phyloP scores from a whole-genome alignment of 2,888 invertebrate genomes.

The Tenthredo distinguenda region DNA sequence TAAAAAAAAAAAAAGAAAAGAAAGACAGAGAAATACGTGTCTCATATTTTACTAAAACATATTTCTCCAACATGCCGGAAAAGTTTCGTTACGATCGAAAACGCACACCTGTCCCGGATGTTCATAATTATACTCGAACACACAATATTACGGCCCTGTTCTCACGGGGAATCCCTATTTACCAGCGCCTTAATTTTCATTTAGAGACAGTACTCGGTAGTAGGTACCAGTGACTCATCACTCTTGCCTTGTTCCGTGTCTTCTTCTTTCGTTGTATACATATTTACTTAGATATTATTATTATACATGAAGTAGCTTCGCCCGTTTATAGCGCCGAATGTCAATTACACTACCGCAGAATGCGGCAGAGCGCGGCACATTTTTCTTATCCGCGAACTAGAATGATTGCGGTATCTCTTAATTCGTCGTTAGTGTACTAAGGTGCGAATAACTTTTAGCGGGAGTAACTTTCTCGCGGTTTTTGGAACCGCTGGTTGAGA shows the following conservation, averaged over 20 bases:
- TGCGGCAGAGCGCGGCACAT: background rate
- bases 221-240: background rate
- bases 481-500: background rate
- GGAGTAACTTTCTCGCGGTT: background rate
- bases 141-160: background rate
- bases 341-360: background rate
- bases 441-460: background rate
- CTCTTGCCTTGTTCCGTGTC: background rate
- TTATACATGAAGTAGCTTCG: background rate
- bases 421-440: background rate
- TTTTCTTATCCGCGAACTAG: background rate
- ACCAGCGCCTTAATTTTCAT: background rate
- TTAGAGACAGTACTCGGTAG: background rate
- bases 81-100: background rate
- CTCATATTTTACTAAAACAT: background rate
- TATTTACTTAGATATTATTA: background rate
- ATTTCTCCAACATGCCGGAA: background rate
- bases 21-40: background rate
- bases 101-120: background rate
- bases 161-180: background rate
- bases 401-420: conserved; percentile 2
- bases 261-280: background rate
- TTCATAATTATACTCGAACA: background rate
- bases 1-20: background rate
- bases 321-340: background rate